Conservation (phyloP, 2,113 vertebrate species). For the Gila orcuttii region DNA sequence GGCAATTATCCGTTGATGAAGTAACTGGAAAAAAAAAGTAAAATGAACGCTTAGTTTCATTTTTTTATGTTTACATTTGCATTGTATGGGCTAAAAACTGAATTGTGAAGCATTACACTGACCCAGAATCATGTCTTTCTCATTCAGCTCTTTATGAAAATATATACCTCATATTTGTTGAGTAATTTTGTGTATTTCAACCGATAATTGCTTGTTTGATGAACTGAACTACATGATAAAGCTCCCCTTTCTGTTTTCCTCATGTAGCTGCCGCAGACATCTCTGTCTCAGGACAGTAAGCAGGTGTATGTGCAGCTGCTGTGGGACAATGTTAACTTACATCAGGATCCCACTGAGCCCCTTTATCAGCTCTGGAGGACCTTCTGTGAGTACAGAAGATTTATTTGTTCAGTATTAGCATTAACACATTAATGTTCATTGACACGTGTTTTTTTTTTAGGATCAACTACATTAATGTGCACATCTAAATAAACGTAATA, state of each 20-base stretch:
- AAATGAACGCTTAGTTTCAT: too few species aligned
- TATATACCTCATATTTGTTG: not conserved
- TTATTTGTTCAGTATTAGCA: not conserved
- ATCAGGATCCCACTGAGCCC: constrained; percentile 88
- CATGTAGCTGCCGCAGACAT: constrained; percentile 86
- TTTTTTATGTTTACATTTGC: too few species aligned
- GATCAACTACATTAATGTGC: not conserved
- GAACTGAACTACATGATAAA: not conserved
- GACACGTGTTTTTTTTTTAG: not conserved
- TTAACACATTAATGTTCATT: not conserved
- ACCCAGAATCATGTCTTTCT: not conserved
- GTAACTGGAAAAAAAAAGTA: too few species aligned
- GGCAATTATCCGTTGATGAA: too few species aligned
- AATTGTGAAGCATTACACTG: too few species aligned
- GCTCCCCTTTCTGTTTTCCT: constrained; percentile 38
- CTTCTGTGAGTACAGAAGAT: constrained; percentile 82
- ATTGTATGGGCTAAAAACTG: too few species aligned
- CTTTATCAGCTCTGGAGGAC: constrained; percentile 91
- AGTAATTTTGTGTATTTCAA: not conserved
- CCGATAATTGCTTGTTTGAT: not conserved
- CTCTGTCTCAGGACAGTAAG: constrained; percentile 93
- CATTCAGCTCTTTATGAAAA: not conserved
- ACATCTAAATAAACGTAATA: not conserved
- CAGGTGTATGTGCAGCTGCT: constrained; percentile 91
- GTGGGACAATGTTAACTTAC: constrained; percentile 97